Conservation (phyloP, 2,888 invertebrate genomes). For the Diabrotica balteata region DNA sequence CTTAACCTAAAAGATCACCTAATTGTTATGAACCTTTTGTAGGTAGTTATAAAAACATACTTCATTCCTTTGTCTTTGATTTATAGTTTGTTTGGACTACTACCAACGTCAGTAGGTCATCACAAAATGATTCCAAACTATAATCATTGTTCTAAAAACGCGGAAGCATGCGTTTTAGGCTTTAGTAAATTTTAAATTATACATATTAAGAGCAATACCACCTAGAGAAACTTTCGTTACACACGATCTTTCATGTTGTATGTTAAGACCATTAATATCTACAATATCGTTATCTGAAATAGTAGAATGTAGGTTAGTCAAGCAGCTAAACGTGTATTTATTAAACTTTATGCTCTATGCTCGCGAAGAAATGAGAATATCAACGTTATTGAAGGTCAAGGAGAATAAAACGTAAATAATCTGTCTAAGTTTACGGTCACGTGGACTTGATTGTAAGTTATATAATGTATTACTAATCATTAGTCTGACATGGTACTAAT, state of each 20-base stretch:
- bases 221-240: constrained; percentile 9
- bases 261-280: constrained; percentile 12
- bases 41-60: too few relatives aligned
- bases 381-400: constrained; percentile 25
- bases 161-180: too few relatives aligned
- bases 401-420: constrained; percentile 11
- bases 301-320: constrained; percentile 27
- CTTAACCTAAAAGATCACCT: too few relatives aligned
- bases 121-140: too few relatives aligned
- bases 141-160: too few relatives aligned
- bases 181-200: too few relatives aligned
- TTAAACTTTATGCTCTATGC: constrained; percentile 18
- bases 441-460: neutral
- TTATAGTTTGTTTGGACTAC: too few relatives aligned
- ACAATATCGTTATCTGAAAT: constrained; percentile 19
- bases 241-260: constrained; percentile 5
- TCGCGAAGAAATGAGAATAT: constrained; percentile 21
- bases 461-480: too few relatives aligned
- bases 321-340: constrained; percentile 25
- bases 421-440: neutral
- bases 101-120: too few relatives aligned
- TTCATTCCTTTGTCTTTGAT: too few relatives aligned
- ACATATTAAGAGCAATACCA: neutral
- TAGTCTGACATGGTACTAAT: too few relatives aligned
- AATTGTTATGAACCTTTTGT: too few relatives aligned